Evolutionary conservation across 2,888 invertebrate genomes (phyloP).

Genomic region (Ashinkailepas kermadecensis): DNA sequence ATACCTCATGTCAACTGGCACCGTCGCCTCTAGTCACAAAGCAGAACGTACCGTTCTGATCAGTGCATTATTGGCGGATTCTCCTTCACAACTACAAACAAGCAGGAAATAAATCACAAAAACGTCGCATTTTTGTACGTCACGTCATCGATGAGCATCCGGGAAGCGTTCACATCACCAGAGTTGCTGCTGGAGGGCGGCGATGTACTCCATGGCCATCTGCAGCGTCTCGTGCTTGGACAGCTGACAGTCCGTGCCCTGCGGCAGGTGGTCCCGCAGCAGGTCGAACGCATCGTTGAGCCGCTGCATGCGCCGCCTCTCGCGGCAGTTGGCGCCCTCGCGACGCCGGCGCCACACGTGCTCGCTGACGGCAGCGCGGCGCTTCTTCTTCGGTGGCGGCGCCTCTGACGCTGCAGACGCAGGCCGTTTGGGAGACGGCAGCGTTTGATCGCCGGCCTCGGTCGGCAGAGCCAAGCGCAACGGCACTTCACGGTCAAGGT

Average conservation of each 20-base stretch:
- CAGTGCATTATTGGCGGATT: too few species aligned
- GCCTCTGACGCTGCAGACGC: neutral
- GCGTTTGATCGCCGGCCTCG: neutral
- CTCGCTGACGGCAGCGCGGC: neutral
- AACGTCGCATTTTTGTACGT: too few species aligned
- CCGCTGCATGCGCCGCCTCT: neutral
- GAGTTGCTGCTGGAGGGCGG: neutral
- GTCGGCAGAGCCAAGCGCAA: too few species aligned
- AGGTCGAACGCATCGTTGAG: neutral
- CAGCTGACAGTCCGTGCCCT: neutral
- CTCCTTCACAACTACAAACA: too few species aligned
- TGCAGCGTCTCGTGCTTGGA: slow-evolving; percentile 1
- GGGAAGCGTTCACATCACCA: neutral
- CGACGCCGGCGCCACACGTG: neutral
- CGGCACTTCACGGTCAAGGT: too few species aligned
- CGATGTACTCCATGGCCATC: slow-evolving; percentile 5
- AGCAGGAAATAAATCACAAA: too few species aligned
- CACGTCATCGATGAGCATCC: too few species aligned
- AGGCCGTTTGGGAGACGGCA: neutral
- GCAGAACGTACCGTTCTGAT: too few species aligned
- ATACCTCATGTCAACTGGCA: too few species aligned
- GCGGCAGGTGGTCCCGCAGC: neutral
- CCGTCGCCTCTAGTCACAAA: too few species aligned
- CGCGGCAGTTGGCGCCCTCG: neutral
- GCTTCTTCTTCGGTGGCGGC: neutral